A percentile compares a stretch with the other conserved stretches of the same genome.
Conservation (phyloP, 2,113 vertebrate genomes). For the Oreochromis niloticus region DNA sequence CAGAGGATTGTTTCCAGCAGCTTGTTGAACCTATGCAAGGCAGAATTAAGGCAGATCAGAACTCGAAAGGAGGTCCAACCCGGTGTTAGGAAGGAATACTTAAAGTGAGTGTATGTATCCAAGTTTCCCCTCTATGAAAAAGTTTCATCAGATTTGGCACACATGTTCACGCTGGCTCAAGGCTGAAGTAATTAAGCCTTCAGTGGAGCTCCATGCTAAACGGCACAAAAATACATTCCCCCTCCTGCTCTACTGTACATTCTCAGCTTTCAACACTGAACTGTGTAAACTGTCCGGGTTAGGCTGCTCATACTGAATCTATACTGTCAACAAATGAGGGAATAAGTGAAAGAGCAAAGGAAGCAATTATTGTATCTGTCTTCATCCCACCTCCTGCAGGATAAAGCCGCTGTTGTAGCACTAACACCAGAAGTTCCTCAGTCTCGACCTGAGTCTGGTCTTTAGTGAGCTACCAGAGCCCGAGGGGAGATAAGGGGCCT, state of each 20-base stretch:
- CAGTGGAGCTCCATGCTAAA: background rate
- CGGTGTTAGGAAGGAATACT: background rate
- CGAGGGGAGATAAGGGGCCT: background rate
- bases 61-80: background rate
- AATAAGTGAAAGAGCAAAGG: background rate
- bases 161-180: background rate
- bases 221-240: background rate
- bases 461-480: background rate
- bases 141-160: background rate
- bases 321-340: constrained; percentile 4
- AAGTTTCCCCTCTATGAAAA: background rate
- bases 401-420: constrained; percentile 36
- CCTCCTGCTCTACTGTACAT: background rate
- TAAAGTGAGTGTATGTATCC: background rate
- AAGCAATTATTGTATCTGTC: constrained; percentile 26
- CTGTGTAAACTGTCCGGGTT: background rate
- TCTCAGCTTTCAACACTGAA: background rate
- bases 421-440: background rate
- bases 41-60: background rate
- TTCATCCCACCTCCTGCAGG: background rate
- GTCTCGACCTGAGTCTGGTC: background rate
- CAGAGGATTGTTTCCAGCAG: background rate
- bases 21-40: background rate
- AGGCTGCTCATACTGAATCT: background rate
- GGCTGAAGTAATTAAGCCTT: background rate